Base-by-base conservation (phyloP, 2,888 invertebrate species). In the Margaritifera margaritifera region DNA sequence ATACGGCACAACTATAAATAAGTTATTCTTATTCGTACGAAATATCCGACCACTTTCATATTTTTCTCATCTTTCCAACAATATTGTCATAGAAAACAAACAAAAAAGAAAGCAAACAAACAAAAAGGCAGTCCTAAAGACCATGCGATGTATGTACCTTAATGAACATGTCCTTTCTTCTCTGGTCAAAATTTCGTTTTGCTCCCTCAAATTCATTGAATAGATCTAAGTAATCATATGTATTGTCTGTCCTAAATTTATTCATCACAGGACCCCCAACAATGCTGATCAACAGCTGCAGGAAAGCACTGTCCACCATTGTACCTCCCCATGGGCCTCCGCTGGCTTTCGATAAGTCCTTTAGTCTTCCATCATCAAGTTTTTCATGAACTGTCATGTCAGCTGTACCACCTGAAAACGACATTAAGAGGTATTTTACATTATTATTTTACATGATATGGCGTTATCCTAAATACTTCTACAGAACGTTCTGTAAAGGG, bases 311-410 rank as follows among this genome's bases (percentile, higher is more conserved):
- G 53, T 68, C 68, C 2, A 71, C 63, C 52, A 64, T 55, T 64
- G 64, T 62, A 1, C 71, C 71, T n/a, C 71, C 74, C 64, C 68
- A 72, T 6, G 72, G 64, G 4, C 72, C 69, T 18, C 72, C 69
- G 19, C 58, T 64, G n/a, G 69, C 69, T 2, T 60, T 66, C 27
- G 55, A 54, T 1, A 69, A 50, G 53, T 72, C 72, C 42, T 54
- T 66, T 1, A 69, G 52, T 19, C 54, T 61, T n/a, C n/a, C n/a
- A n/a, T n/a, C n/a, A n/a, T n/a, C 66, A 25, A 22, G 58, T 53
- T 64, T 58, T 31, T 66, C 52, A 50, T 72, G 72, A 6, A 69
- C 61, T 15, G 72, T 70, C 22, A 74, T 71, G 54, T 71, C 71
- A 19, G 68, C 68, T 24, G 70, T 66, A 1, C 68, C 64, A 22